Evolutionary conservation across 2,888 invertebrate genomes (phyloP), one percentile per base, ranked within the genome.

Genomic region (Pyralis farinalis): DNA sequence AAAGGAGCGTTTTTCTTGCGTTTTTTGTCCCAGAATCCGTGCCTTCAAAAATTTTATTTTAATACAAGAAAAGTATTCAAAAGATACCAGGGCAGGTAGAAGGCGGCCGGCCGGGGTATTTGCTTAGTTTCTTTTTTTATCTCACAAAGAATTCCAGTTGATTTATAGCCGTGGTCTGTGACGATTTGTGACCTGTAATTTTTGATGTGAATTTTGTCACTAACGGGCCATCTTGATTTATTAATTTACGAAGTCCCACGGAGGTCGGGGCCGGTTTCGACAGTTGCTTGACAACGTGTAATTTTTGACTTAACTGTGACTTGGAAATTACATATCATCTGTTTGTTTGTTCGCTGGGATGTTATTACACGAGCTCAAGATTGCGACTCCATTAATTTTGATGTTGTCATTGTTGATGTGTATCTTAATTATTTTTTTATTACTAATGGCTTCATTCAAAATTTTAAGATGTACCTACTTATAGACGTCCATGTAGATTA

Each of bases 141-240:
- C 65, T 53, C 76, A 73, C 80, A 76, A 82, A 83, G 82, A 81
- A 78, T 83, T 71, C 80, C 43, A 70, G 58, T 82, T 88, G 87
- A 88, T 88, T 88, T 87, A 88, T 81, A 74, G 63, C 56, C 59
- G 60, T 65, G 70, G 58, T 75, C 73, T 80, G 82, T 80, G 88
- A 86, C 87, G 88, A 88, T 83, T 86, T 86, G 86, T 86, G 88
- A 84, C 74, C 84, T 71, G 83, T 85, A 83, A 85, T 84, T 82
- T 81, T 59, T 77, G 82, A 83, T 83, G 83, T 69, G 76, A 85
- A 67, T 77, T 85, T 85, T 87, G 87, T 87, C 88, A 85, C 87
- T 83, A 73, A 69, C 67, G 63, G 67, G 62, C 56, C 58, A 58
- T 60, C 50, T 74, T 87, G 88, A 88, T 87, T 88, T 86, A 87